Evolutionary conservation across 1,140 invertebrate genomes (phyloP).

Genomic region (Mesaphorura yosii): DNA sequence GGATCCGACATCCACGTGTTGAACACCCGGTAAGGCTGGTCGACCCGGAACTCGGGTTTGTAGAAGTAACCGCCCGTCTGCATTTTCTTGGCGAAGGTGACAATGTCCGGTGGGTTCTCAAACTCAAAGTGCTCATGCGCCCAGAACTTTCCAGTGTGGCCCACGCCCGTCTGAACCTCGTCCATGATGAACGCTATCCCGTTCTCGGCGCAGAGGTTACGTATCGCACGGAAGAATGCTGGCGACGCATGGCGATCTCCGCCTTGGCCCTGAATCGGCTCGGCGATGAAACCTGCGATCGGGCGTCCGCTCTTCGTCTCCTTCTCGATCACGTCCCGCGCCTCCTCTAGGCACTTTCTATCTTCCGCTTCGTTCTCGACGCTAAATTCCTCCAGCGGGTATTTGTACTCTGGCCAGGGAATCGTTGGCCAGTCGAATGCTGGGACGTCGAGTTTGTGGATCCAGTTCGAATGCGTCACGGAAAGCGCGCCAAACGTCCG

Average conservation of each 20-base stretch:
- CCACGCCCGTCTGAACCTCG: slow-evolving; percentile 96
- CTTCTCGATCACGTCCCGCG: slow-evolving; percentile 51
- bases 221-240: slow-evolving; percentile 78
- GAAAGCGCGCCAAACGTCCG: slow-evolving; percentile 71
- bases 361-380: slow-evolving; percentile 72
- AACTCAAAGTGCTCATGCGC: slow-evolving; percentile 89
- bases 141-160: slow-evolving; percentile 94
- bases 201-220: slow-evolving; percentile 45
- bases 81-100: slow-evolving; percentile 98
- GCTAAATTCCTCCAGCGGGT: slow-evolving; percentile 73
- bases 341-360: slow-evolving; percentile 53
- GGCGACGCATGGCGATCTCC: slow-evolving; percentile 90
- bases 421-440: slow-evolving; percentile 90
- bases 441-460: slow-evolving; percentile 92
- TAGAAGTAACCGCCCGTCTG: slow-evolving; percentile 92
- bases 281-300: slow-evolving; percentile 87
- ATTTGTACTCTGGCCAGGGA: slow-evolving; percentile 77
- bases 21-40: slow-evolving; percentile 80
- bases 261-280: slow-evolving; percentile 96
- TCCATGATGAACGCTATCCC: slow-evolving; percentile 72
- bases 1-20: slow-evolving; percentile 98
- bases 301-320: slow-evolving; percentile 63
- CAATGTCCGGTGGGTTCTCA: slow-evolving; percentile 73
- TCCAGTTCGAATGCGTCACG: slow-evolving; percentile 86
- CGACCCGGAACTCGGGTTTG: slow-evolving; percentile 57